A percentile compares a stretch with the other conserved stretches of the same genome.
Conservation (phyloP, 2,888 invertebrate species). For the Hydroisotoma schaefferi region DNA sequence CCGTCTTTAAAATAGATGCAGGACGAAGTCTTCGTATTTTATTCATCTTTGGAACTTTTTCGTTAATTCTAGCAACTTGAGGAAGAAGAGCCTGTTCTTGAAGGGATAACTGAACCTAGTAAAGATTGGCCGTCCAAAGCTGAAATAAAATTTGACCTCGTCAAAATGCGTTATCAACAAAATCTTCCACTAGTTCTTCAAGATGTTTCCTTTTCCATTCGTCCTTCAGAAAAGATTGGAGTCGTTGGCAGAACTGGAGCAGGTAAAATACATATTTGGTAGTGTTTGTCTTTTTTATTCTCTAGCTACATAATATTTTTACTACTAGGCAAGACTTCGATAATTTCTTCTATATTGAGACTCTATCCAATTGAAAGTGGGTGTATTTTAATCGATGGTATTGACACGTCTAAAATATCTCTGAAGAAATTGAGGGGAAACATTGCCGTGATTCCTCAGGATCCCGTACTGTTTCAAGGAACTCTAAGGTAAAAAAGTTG, state of each 20-base stretch:
- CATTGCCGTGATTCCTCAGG: slow-evolving; percentile 51
- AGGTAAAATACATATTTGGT: slow-evolving; percentile 50
- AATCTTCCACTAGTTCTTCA: slow-evolving; percentile 54
- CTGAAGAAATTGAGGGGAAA: slow-evolving; percentile 48
- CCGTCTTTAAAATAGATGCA: no score
- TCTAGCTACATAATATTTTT: background rate
- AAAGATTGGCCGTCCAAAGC: slow-evolving; percentile 53
- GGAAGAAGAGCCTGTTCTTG: slow-evolving; percentile 50
- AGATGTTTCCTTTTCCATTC: slow-evolving; percentile 54
- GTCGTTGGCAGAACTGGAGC: slow-evolving; percentile 59
- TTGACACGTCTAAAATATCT: slow-evolving; percentile 48
- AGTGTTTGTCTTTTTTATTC: background rate
- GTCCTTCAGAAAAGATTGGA: slow-evolving; percentile 56
- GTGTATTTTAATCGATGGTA: slow-evolving; percentile 48
- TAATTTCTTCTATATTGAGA: slow-evolving; percentile 49
- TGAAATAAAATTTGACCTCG: slow-evolving; percentile 52
- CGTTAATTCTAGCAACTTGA: slow-evolving; percentile 47
- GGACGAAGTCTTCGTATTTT: no score
- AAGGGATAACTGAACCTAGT: slow-evolving; percentile 50
- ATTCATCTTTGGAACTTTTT: slow-evolving; percentile 1
- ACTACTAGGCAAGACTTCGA: slow-evolving; percentile 49
- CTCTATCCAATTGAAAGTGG: slow-evolving; percentile 49
- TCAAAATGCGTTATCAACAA: slow-evolving; percentile 53
- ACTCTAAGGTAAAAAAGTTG: slow-evolving; percentile 47
- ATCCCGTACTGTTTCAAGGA: slow-evolving; percentile 51